Percentiles rank a stretch among this genome's conserved stretches.
phyloP scores from a whole-genome alignment of 2,888 invertebrate genomes.

The Eulithis testata region DNA sequence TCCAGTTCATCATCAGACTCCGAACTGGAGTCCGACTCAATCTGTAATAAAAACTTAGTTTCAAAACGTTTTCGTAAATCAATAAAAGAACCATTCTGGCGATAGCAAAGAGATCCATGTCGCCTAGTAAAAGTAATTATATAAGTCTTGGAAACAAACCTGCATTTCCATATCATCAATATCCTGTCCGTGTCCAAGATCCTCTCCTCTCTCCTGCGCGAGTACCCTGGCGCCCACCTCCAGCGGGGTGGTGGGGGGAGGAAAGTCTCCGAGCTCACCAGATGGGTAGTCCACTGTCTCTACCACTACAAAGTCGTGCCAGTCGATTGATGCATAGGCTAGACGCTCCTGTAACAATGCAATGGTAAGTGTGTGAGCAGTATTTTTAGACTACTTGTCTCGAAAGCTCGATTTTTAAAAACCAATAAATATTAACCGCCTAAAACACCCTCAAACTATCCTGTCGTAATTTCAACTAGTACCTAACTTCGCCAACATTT shows the following conservation, averaged over 20 bases:
- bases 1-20: conserved; percentile 81
- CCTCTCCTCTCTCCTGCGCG: conserved; percentile 91
- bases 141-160: neutral
- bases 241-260: conserved; percentile 98
- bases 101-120: too few relatives aligned
- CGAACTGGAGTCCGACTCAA: conserved; percentile 92
- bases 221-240: conserved; percentile 98
- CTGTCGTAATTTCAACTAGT: too few relatives aligned
- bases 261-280: conserved; percentile 97
- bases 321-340: conserved; percentile 98
- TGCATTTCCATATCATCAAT: conserved; percentile 73
- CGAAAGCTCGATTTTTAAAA: too few relatives aligned
- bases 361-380: too few relatives aligned
- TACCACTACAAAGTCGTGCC: conserved; percentile 99
- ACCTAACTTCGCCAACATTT: too few relatives aligned
- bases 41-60: conserved; percentile 69
- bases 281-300: conserved; percentile 99
- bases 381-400: neutral
- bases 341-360: conserved; percentile 88
- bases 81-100: too few relatives aligned
- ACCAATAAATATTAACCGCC: too few relatives aligned
- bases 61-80: too few relatives aligned
- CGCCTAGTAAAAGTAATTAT: too few relatives aligned
- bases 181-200: conserved; percentile 77
- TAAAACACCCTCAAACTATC: too few relatives aligned